phyloP scores from a whole-genome alignment of 2,797 vertebrate genomes.

The Melanotaenia parkinsoni region DNA sequence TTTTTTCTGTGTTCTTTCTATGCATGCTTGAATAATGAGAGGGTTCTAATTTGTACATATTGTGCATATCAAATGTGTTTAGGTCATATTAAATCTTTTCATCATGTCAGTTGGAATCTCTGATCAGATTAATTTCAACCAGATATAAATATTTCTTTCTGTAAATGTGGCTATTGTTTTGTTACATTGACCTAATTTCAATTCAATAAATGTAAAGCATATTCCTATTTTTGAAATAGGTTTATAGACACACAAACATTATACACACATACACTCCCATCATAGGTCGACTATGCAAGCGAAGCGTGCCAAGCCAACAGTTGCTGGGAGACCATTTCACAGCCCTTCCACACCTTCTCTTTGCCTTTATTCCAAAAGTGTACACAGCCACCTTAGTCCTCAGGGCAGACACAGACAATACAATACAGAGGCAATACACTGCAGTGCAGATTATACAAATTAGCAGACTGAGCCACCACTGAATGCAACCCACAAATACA shows the following conservation, averaged over 20 bases:
- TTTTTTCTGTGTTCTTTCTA: too few relatives aligned
- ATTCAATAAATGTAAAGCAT: too few relatives aligned
- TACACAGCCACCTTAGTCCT: slow-evolving; percentile 31
- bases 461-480: slow-evolving; percentile 22
- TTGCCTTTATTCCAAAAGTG: slow-evolving; percentile 38
- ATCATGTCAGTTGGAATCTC: too few relatives aligned
- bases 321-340: slow-evolving; percentile 58
- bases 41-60: too few relatives aligned
- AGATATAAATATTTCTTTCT: too few relatives aligned
- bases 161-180: too few relatives aligned
- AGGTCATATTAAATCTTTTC: too few relatives aligned
- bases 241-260: slow-evolving; percentile 9
- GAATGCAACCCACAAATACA: slow-evolving; percentile 30
- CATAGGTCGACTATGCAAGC: slow-evolving; percentile 35
- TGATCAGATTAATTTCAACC: too few relatives aligned
- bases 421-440: slow-evolving; percentile 28
- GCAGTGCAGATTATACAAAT: slow-evolving; percentile 33
- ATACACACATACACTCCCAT: slow-evolving; percentile 26
- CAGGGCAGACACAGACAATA: slow-evolving; percentile 36
- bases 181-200: too few relatives aligned
- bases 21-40: too few relatives aligned
- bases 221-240: too few relatives aligned
- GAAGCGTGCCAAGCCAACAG: slow-evolving; percentile 50
- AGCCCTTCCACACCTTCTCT: slow-evolving; percentile 22
- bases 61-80: too few relatives aligned